A percentile compares a stretch with the other conserved stretches of the same genome.
Evolutionary conservation across 2,797 vertebrate genomes (phyloP).

Genomic region (Scolopax rusticola): DNA sequence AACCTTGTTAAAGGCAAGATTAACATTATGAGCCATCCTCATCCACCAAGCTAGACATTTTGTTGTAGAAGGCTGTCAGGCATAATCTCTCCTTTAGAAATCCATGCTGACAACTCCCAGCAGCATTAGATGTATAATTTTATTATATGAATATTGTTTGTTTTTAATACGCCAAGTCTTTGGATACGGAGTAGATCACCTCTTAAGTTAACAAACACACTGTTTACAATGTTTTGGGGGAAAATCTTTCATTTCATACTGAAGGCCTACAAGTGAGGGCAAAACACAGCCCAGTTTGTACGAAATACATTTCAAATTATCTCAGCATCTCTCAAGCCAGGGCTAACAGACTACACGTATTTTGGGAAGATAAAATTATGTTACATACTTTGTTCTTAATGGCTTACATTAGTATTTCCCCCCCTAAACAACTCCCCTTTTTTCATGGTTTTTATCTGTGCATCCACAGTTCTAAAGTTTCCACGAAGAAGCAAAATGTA

Average conservation of each 20-base stretch:
- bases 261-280: neutral
- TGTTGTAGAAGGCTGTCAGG: neutral
- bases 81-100: neutral
- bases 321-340: neutral
- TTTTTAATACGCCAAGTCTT: neutral
- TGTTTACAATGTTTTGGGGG: accelerated
- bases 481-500: neutral
- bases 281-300: neutral
- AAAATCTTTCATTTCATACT: neutral
- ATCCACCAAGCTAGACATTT: neutral
- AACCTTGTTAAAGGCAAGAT: neutral
- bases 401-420: neutral
- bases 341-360: neutral
- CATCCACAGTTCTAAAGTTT: neutral
- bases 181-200: neutral
- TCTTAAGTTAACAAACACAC: neutral
- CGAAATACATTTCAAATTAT: neutral
- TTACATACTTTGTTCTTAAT: neutral
- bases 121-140: neutral
- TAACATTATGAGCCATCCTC: neutral
- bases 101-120: neutral
- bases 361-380: neutral
- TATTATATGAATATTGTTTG: neutral
- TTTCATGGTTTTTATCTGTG: neutral
- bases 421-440: neutral